Conservation (phyloP, 2,113 vertebrate genomes). For the Perccottus glenii region DNA sequence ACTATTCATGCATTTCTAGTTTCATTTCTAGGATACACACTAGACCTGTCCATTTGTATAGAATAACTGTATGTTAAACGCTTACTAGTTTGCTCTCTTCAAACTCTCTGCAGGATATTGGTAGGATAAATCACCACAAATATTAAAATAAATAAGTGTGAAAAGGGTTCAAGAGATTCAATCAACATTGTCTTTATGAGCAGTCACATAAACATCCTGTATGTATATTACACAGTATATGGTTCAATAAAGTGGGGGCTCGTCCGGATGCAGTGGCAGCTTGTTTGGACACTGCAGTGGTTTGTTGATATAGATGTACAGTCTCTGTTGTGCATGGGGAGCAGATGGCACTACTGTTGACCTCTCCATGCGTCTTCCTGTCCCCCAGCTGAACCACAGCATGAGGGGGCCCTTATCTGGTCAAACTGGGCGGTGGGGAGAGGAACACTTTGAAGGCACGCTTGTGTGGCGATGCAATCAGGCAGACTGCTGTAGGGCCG, state of each 20-base stretch:
- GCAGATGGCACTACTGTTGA: conserved; percentile 72
- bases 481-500: conserved; percentile 68
- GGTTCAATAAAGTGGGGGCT: conserved; percentile 24
- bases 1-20: no score
- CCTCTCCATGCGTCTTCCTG: conserved; percentile 77
- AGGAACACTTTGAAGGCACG: conserved; percentile 79
- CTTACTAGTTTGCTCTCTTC: no score
- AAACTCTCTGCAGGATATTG: neutral
- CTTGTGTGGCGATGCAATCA: conserved; percentile 80
- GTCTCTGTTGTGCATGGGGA: conserved; percentile 56
- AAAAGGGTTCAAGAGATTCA: conserved; percentile 10
- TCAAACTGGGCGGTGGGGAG: conserved; percentile 75
- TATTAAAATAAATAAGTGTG: neutral
- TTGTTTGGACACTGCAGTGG: conserved; percentile 33
- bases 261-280: conserved; percentile 11
- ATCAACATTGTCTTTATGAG: conserved; percentile 37
- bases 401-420: conserved; percentile 76
- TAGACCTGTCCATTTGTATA: no score
- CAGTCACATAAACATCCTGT: conserved; percentile 38
- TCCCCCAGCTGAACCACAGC: conserved; percentile 76
- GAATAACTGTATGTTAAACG: no score
- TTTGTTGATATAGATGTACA: conserved; percentile 55
- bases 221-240: conserved; percentile 38
- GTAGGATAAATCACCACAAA: neutral
- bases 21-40: no score